Percentiles rank a stretch among this genome's conserved stretches.
These are phyloP conservation scores for Rhyacichthys aspro DNA, from an alignment of 2,797 vertebrate genomes.

Conservation along the genomic window DNA sequence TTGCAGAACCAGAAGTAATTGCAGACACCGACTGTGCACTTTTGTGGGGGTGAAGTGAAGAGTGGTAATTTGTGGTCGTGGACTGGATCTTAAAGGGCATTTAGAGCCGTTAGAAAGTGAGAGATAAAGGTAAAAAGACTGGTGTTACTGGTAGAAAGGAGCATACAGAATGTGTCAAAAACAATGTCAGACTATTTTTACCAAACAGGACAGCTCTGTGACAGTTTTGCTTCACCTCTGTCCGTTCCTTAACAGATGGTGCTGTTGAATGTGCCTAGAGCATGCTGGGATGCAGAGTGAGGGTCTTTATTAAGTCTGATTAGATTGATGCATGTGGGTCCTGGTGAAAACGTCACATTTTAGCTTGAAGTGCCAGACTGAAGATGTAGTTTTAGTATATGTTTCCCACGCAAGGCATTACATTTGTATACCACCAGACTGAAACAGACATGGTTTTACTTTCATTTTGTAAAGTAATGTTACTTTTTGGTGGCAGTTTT, in stretches of 20 bases:
- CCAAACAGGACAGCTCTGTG: background rate
- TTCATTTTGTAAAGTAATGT: background rate
- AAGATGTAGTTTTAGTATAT: background rate
- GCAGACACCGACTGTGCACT: slow-evolving; percentile 6
- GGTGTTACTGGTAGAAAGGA: background rate
- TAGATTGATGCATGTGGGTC: slow-evolving; percentile 4
- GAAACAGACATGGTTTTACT: background rate
- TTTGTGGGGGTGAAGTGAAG: background rate
- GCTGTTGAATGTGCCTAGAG: slow-evolving; percentile 3
- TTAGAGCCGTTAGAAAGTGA: background rate
- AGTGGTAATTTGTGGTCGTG: slow-evolving; percentile 4
- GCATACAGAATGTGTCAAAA: background rate
- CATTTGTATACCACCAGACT: too few relatives aligned
- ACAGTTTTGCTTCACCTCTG: slow-evolving; percentile 9
- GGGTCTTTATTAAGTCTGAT: slow-evolving; percentile 7
- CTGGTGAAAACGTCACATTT: background rate
- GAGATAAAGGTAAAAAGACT: background rate
- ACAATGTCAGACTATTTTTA: slow-evolving; percentile 11
- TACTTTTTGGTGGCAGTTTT: slow-evolving; percentile 9
- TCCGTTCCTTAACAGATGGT: slow-evolving; percentile 21
- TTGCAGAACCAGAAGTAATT: slow-evolving; percentile 21
- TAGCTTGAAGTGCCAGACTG: too few relatives aligned
- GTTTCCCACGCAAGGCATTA: too few relatives aligned
- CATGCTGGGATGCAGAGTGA: slow-evolving; percentile 4
- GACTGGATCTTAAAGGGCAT: background rate